A percentile compares a stretch with the other conserved stretches of the same genome.
Evolutionary conservation across 2,113 vertebrate species (phyloP).

Genomic region (Polypterus senegalus): DNA sequence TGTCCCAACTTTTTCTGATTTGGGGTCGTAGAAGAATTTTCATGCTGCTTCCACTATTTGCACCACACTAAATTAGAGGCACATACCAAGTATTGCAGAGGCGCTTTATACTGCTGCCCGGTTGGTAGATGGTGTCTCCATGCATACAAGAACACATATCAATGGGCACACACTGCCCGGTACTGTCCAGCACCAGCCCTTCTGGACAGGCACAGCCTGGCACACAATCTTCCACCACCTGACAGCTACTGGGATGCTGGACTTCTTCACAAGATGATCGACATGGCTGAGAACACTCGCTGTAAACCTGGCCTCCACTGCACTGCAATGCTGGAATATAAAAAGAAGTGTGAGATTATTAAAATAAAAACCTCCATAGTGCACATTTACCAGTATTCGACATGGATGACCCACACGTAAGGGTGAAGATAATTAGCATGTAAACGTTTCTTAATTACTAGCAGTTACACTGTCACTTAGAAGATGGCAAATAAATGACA

Average conservation of each 20-base stretch:
- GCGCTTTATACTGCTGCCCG: conserved; percentile 38
- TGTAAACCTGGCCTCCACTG: conserved; percentile 62
- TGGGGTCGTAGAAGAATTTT: too few species aligned
- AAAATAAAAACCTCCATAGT: neutral
- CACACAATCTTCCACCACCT: conserved; percentile 41
- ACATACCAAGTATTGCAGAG: conserved; percentile 70
- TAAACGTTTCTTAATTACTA: too few species aligned
- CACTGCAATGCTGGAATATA: conserved; percentile 49
- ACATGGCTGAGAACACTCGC: conserved; percentile 59
- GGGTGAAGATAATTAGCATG: too few species aligned
- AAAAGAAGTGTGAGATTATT: neutral
- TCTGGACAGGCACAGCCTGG: conserved; percentile 69
- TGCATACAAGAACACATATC: conserved; percentile 55
- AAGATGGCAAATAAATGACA: too few species aligned
- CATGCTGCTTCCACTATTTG: too few species aligned
- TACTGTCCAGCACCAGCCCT: conserved; percentile 55
- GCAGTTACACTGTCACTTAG: too few species aligned
- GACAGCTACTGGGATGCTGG: conserved; percentile 36
- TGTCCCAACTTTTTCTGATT: too few species aligned
- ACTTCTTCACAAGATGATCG: conserved; percentile 50
- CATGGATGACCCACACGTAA: too few species aligned
- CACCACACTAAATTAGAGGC: neutral
- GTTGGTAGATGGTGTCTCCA: conserved; percentile 29
- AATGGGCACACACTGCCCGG: conserved; percentile 62
- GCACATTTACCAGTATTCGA: too few species aligned